Evolutionary conservation across 2,113 vertebrate species (phyloP).

Genomic region (Asarcornis scutulata): DNA sequence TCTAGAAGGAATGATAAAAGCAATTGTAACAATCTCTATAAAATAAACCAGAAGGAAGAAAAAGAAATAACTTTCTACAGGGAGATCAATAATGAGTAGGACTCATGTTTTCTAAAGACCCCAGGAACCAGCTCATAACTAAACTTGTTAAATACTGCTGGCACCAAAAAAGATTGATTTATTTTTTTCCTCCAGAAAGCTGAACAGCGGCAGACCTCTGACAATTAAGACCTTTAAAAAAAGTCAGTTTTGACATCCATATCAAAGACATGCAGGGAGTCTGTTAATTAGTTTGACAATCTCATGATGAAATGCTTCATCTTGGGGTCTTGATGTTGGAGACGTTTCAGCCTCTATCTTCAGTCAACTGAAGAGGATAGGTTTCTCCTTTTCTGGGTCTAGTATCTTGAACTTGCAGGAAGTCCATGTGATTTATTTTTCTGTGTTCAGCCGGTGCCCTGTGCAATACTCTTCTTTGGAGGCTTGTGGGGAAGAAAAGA

Average conservation of each 20-base stretch:
- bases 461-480: neutral
- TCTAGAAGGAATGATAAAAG: slow-evolving; percentile 28
- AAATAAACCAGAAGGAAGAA: slow-evolving; percentile 21
- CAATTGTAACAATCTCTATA: slow-evolving; percentile 13
- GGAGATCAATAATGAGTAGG: slow-evolving; percentile 19
- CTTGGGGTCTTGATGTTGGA: neutral
- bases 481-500: neutral
- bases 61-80: slow-evolving; percentile 22
- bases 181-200: neutral
- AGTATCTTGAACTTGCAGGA: neutral
- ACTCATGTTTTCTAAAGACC: slow-evolving; percentile 17
- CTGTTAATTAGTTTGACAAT: neutral
- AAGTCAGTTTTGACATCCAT: slow-evolving; percentile 21
- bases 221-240: slow-evolving; percentile 27
- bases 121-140: neutral
- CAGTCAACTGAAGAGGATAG: fast-evolving
- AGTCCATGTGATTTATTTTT: neutral
- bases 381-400: neutral
- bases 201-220: neutral
- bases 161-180: neutral
- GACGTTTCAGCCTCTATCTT: neutral
- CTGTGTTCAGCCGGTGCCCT: neutral
- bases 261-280: neutral
- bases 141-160: slow-evolving; percentile 24
- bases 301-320: neutral